Evolutionary conservation across 2,888 invertebrate genomes (phyloP).

Genomic region (Cerastoderma edule): DNA sequence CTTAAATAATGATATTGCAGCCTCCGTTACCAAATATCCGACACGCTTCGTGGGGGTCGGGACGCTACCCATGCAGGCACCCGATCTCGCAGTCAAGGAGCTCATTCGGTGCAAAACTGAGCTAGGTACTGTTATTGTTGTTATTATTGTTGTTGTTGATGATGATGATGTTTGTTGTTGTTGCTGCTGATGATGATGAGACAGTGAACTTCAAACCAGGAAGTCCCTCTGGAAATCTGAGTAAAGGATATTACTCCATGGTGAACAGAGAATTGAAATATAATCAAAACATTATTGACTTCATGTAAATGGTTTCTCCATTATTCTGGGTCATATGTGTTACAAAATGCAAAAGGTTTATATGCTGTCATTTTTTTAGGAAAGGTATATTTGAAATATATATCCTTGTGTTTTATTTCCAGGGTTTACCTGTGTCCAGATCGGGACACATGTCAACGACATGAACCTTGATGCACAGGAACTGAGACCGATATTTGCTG

Average conservation of each 20-base stretch:
- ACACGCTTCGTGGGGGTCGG: slow-evolving; percentile 85
- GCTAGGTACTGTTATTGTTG: no score
- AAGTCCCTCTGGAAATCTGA: no score
- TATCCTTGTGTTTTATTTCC: slow-evolving; percentile 9
- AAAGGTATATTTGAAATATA: background rate
- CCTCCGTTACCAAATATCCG: slow-evolving; percentile 84
- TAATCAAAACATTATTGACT: no score
- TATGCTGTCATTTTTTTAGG: background rate
- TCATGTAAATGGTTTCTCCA: no score
- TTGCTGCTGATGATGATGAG: no score
- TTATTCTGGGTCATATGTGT: no score
- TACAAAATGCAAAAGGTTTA: no score
- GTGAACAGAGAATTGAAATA: no score
- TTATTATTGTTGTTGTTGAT: no score
- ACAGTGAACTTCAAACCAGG: no score
- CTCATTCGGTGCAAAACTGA: slow-evolving; percentile 84
- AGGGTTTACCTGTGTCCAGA: slow-evolving; percentile 85
- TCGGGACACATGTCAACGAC: slow-evolving; percentile 86
- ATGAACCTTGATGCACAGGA: slow-evolving; percentile 85
- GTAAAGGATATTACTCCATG: no score
- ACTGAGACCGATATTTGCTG: slow-evolving; percentile 85
- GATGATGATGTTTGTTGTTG: no score
- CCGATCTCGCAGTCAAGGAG: slow-evolving; percentile 85
- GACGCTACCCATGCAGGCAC: slow-evolving; percentile 86
- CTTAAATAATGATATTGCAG: slow-evolving; percentile 85